Evolutionary conservation across 2,888 invertebrate genomes (phyloP).

Genomic region (Caenorhabditis japonica): DNA sequence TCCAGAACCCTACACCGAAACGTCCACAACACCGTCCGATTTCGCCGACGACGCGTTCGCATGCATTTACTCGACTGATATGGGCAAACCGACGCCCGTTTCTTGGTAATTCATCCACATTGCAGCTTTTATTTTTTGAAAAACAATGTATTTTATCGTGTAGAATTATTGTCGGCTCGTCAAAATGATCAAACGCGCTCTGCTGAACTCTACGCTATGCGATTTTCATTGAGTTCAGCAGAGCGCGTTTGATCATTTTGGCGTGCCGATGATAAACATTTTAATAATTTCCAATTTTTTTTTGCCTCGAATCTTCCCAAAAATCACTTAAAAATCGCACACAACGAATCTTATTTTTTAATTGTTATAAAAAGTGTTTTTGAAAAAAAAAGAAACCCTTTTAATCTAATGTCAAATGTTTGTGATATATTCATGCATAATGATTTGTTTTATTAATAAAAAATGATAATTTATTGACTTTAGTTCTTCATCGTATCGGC

Average conservation of each 20-base stretch:
- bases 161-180: no score
- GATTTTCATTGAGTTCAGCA: no score
- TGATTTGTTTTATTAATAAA: not conserved
- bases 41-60: slow-evolving; percentile 45
- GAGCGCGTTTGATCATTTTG: no score
- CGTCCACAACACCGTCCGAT: slow-evolving; percentile 43
- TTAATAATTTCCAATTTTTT: no score
- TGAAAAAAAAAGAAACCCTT: no score
- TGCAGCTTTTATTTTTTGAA: not conserved
- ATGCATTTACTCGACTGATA: slow-evolving; percentile 48
- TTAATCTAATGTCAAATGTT: slow-evolving; percentile 12
- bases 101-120: slow-evolving; percentile 27
- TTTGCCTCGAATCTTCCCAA: not conserved
- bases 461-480: not conserved
- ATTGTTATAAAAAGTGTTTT: no score
- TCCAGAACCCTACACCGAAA: slow-evolving; percentile 29
- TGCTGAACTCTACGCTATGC: no score
- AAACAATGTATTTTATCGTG: no score
- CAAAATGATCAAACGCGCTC: no score
- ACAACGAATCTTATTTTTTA: slow-evolving; percentile 11
- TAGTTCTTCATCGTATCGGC: not conserved
- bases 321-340: slow-evolving; percentile 13
- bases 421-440: slow-evolving; percentile 9
- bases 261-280: no score
- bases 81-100: slow-evolving; percentile 46